Conservation (phyloP, 2,888 invertebrate species). For the Laothoe populi region DNA sequence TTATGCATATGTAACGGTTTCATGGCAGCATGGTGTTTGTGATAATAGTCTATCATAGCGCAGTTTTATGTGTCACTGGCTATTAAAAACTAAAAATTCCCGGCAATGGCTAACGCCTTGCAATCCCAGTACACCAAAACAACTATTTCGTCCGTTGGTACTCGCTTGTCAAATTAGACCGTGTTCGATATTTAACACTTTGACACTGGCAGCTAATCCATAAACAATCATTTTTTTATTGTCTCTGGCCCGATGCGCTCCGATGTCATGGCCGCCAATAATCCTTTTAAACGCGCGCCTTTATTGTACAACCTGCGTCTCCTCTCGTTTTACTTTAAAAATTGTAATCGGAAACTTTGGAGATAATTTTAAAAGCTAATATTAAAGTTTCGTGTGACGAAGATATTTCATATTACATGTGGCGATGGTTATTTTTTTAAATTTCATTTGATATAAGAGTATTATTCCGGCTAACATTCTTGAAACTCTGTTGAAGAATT, state of each 20-base stretch:
- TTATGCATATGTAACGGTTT: too few species aligned
- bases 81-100: background rate
- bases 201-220: slow-evolving; percentile 84
- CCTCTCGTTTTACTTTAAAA: slow-evolving; percentile 57
- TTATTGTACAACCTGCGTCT: slow-evolving; percentile 66
- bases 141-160: slow-evolving; percentile 65
- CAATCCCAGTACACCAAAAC: slow-evolving; percentile 42
- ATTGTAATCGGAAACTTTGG: slow-evolving; percentile 64
- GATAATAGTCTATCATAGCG: too few species aligned
- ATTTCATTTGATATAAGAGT: background rate
- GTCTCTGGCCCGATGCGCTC: slow-evolving; percentile 52
- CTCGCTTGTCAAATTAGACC: slow-evolving; percentile 82
- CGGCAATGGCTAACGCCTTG: slow-evolving; percentile 32
- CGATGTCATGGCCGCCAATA: slow-evolving; percentile 76
- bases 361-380: slow-evolving; percentile 25
- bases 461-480: background rate
- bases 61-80: background rate
- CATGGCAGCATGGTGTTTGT: too few species aligned
- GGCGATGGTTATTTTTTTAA: background rate
- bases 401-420: background rate
- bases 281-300: slow-evolving; percentile 80
- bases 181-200: slow-evolving; percentile 84
- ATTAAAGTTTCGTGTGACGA: slow-evolving; percentile 16
- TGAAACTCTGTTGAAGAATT: too few species aligned
- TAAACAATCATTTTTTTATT: slow-evolving; percentile 72